A percentile compares a stretch with the other conserved stretches of the same genome.
These are phyloP conservation scores for Phataginus tetradactyla DNA, from an alignment of 2,797 vertebrate genomes.

Conservation along the genomic window DNA sequence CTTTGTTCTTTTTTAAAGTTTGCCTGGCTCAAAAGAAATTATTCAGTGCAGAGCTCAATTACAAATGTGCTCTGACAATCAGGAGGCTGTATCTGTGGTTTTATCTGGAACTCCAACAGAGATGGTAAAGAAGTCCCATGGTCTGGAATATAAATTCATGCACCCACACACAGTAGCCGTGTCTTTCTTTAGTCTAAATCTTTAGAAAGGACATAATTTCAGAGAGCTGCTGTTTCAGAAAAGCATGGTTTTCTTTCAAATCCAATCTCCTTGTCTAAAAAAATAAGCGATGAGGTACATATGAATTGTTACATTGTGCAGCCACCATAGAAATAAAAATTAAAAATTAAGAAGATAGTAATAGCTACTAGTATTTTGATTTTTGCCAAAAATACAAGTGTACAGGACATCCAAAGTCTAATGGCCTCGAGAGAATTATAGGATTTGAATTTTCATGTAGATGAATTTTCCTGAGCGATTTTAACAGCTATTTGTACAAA, in stretches of 20 bases:
- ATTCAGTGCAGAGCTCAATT: conserved; percentile 64
- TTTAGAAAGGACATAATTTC: conserved; percentile 25
- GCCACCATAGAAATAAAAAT: background rate
- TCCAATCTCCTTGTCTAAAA: conserved; percentile 8
- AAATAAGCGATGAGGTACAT: background rate
- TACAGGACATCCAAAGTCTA: background rate
- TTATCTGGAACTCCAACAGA: conserved; percentile 59
- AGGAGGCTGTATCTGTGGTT: conserved; percentile 35
- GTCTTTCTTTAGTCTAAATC: background rate
- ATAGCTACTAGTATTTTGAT: background rate
- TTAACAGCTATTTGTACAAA: conserved; percentile 42
- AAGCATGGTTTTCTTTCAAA: background rate
- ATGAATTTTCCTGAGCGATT: conserved; percentile 43
- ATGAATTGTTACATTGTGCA: background rate
- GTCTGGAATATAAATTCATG: conserved; percentile 61
- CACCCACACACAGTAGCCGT: background rate
- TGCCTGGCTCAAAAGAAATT: conserved; percentile 64
- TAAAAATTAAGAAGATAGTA: background rate
- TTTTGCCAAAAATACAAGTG: background rate
- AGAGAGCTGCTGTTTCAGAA: background rate
- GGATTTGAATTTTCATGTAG: conserved; percentile 41
- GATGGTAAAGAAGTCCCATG: conserved; percentile 53
- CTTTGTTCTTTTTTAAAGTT: conserved; percentile 70
- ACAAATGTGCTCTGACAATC: conserved; percentile 67
- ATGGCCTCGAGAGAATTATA: conserved; percentile 57